phyloP scores from a whole-genome alignment of 2,113 vertebrate species.

The Ptilonorhynchus violaceus region DNA sequence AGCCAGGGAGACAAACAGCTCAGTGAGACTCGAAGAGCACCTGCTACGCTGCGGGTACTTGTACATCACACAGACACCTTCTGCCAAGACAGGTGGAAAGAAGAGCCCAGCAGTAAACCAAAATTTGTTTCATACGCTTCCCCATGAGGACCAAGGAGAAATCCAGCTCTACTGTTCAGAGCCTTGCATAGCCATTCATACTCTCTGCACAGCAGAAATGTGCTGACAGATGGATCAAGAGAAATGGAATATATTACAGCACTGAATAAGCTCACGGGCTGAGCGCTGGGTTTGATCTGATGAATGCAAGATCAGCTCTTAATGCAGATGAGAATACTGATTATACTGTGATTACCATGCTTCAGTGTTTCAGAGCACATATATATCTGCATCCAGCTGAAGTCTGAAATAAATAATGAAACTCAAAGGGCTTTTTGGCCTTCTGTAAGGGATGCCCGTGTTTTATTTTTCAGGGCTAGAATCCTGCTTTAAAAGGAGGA shows the following conservation, averaged over 20 bases:
- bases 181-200: neutral
- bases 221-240: constrained; percentile 4
- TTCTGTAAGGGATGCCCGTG: neutral
- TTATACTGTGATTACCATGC: neutral
- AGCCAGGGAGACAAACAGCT: neutral
- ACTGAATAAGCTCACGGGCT: neutral
- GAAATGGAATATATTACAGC: neutral
- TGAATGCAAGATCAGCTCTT: constrained; percentile 17
- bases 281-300: neutral
- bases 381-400: neutral
- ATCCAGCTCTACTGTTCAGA: neutral
- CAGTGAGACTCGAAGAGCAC: neutral
- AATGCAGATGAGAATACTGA: constrained; percentile 38
- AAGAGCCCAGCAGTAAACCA: neutral
- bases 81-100: neutral
- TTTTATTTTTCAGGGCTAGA: neutral
- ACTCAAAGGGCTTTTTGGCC: neutral
- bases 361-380: neutral
- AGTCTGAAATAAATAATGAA: neutral
- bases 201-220: neutral
- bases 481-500: neutral
- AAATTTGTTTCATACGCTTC: neutral
- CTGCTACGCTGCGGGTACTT: neutral
- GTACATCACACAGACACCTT: neutral
- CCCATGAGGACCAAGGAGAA: neutral